Percentiles rank a stretch among this genome's conserved stretches.
Conservation (phyloP, 2,113 vertebrate species). For the Peromyscus maniculatus region DNA sequence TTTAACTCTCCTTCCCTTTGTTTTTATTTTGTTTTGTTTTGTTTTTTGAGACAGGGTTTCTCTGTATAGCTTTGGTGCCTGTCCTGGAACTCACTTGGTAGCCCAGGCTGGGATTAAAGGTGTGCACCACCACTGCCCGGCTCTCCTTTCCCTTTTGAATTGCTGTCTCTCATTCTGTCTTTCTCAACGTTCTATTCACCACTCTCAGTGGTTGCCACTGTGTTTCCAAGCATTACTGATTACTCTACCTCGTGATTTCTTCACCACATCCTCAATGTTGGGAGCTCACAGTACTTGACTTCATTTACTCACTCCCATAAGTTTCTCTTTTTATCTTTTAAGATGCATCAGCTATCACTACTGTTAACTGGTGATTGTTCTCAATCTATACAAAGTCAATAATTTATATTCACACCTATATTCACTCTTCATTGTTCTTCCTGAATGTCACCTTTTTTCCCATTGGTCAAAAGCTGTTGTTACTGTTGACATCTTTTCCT, state of each 20-base stretch:
- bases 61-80: too few species aligned
- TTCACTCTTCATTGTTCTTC: background rate
- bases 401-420: background rate
- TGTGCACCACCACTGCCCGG: too few species aligned
- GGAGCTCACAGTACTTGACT: background rate
- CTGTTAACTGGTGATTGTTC: background rate
- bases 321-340: background rate
- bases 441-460: background rate
- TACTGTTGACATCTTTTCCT: background rate
- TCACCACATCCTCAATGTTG: constrained; percentile 3
- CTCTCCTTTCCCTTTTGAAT: background rate
- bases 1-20: background rate
- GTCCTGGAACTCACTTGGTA: too few species aligned
- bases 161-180: background rate
- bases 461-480: background rate
- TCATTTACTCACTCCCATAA: background rate
- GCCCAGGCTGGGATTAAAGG: too few species aligned
- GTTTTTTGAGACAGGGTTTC: too few species aligned
- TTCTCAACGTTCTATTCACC: background rate
- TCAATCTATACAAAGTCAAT: background rate
- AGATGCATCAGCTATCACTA: background rate
- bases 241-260: background rate
- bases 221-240: background rate
- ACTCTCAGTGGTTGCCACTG: background rate
- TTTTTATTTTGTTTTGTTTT: too few species aligned